Conservation (phyloP, 2,113 vertebrate genomes). For the Brevimyrus niger region DNA sequence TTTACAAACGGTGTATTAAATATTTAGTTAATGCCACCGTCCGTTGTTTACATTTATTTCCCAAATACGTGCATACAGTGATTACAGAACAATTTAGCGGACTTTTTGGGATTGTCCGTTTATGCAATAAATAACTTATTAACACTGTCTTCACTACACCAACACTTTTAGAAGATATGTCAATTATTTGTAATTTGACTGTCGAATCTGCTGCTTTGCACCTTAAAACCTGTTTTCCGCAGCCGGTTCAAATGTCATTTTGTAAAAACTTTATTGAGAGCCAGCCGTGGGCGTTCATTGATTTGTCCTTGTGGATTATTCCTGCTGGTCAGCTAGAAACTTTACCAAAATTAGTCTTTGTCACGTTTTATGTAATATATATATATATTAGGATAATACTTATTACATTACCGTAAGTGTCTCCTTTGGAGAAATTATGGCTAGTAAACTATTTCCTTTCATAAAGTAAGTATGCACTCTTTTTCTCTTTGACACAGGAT, state of each 20-base stretch:
- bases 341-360: not conserved
- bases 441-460: conserved; percentile 54
- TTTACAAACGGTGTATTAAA: not conserved
- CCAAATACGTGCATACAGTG: not conserved
- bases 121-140: not conserved
- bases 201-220: conserved; percentile 13
- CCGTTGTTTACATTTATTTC: not conserved
- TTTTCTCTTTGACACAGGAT: not conserved
- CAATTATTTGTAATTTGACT: not conserved
- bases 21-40: not conserved
- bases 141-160: not conserved
- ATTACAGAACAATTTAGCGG: not conserved
- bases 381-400: not conserved
- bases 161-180: not conserved
- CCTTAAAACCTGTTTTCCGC: not conserved
- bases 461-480: conserved; percentile 58
- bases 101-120: not conserved
- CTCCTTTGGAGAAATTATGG: conserved; percentile 47
- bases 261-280: conserved; percentile 52
- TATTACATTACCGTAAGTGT: not conserved
- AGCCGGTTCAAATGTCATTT: not conserved
- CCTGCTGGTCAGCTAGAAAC: not conserved
- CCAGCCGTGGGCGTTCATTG: not conserved
- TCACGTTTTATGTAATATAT: not conserved
- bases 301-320: conserved; percentile 48